Percentiles rank a stretch among this genome's conserved stretches.
Evolutionary conservation across 2,888 invertebrate species (phyloP).

Genomic region (Drosophila infuscata): DNA sequence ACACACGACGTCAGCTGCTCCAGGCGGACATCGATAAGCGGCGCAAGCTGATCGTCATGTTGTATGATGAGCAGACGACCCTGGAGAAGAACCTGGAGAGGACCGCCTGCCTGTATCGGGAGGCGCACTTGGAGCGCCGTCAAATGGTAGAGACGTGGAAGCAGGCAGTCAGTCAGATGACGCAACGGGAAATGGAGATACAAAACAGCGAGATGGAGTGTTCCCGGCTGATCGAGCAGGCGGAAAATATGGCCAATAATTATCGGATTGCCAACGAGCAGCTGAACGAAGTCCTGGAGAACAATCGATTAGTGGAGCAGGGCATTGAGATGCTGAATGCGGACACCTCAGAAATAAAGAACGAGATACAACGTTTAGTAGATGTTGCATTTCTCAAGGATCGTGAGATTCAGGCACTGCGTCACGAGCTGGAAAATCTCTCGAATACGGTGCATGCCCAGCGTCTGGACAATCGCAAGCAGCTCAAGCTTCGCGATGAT

Average conservation of each 20-base stretch:
- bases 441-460: slow-evolving; percentile 78
- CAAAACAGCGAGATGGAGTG: slow-evolving; percentile 85
- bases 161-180: slow-evolving; percentile 88
- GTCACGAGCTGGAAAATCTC: slow-evolving; percentile 82
- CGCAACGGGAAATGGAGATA: slow-evolving; percentile 90
- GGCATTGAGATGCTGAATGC: slow-evolving; percentile 84
- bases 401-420: slow-evolving; percentile 83
- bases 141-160: slow-evolving; percentile 91
- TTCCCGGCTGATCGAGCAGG: slow-evolving; percentile 65
- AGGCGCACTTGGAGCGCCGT: slow-evolving; percentile 89
- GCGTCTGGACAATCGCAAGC: slow-evolving; percentile 81
- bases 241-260: slow-evolving; percentile 82
- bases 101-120: slow-evolving; percentile 85
- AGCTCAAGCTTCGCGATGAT: slow-evolving; percentile 55
- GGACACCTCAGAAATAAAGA: slow-evolving; percentile 82
- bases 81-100: slow-evolving; percentile 87
- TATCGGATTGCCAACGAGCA: slow-evolving; percentile 86
- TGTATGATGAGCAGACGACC: slow-evolving; percentile 86
- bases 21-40: slow-evolving; percentile 86
- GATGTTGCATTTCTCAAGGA: slow-evolving; percentile 83
- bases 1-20: slow-evolving; percentile 86
- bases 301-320: slow-evolving; percentile 86
- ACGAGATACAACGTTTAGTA: slow-evolving; percentile 80
- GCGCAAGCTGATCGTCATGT: slow-evolving; percentile 84
- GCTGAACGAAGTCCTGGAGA: slow-evolving; percentile 85